A percentile compares a stretch with the other conserved stretches of the same genome.
Conservation (phyloP, 2,797 vertebrate species). For the Lepus townsendii region DNA sequence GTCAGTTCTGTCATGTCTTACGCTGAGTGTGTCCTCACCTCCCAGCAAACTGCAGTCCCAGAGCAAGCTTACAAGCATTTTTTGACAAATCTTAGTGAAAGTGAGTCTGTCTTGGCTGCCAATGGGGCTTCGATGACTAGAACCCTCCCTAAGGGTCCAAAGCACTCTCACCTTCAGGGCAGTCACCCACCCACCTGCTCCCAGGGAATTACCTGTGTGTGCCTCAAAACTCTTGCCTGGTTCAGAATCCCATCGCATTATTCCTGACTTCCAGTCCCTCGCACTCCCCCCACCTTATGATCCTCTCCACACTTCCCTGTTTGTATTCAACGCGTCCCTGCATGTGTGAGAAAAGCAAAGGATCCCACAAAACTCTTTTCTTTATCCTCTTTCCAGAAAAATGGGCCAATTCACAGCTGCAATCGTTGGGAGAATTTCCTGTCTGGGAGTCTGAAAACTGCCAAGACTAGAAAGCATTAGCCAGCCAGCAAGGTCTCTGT, state of each 20-base stretch:
- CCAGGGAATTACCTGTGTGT: no score
- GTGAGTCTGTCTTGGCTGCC: not conserved
- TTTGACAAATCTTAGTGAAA: not conserved
- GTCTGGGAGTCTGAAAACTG: conserved; percentile 87
- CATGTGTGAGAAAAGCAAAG: conserved; percentile 77
- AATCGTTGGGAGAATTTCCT: conserved; percentile 88
- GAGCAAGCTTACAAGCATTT: not conserved
- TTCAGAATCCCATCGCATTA: not conserved
- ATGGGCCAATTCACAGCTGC: conserved; percentile 88
- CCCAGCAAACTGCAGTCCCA: not conserved
- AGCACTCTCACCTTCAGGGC: not conserved
- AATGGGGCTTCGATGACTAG: not conserved
- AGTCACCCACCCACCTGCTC: not conserved
- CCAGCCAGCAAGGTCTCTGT: conserved; percentile 84
- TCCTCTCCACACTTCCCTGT: not conserved
- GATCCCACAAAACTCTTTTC: conserved; percentile 84
- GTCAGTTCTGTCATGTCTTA: not conserved
- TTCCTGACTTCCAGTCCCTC: not conserved
- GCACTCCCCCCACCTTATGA: not conserved
- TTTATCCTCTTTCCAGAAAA: conserved; percentile 87
- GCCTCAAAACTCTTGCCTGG: not conserved
- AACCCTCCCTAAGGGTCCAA: not conserved
- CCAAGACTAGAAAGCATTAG: conserved; percentile 84
- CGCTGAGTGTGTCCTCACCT: not conserved
- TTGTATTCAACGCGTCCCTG: conserved; percentile 56